phyloP scores from a whole-genome alignment of 2,113 vertebrate species.

The Rafetus swinhoei region DNA sequence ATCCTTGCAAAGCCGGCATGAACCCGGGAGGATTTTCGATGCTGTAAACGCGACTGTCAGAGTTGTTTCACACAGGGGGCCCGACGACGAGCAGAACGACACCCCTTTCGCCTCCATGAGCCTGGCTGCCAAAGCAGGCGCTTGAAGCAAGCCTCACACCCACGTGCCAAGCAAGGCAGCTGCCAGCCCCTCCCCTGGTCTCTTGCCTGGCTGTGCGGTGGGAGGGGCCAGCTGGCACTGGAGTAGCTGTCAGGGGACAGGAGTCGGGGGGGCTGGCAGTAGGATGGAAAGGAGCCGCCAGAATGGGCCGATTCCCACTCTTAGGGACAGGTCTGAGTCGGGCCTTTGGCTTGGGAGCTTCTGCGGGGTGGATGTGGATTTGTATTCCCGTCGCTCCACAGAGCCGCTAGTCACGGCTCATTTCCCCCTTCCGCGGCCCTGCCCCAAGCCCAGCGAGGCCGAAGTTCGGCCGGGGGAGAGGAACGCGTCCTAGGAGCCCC shows the following conservation, averaged over 20 bases:
- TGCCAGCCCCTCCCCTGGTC: neutral
- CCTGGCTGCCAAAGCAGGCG: neutral
- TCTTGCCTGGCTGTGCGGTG: neutral
- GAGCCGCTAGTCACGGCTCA: neutral
- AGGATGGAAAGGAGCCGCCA: neutral
- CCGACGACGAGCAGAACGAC: neutral
- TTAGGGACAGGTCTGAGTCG: neutral
- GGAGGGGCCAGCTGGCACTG: neutral
- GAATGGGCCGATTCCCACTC: too few species aligned
- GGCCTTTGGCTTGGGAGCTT: neutral
- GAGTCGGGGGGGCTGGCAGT: too few species aligned
- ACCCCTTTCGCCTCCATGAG: neutral
- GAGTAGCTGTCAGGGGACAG: neutral
- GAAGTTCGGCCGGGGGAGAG: neutral
- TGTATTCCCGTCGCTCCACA: too few species aligned
- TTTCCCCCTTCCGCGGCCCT: neutral
- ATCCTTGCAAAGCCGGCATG: neutral
- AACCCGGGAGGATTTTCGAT: neutral
- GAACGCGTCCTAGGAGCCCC: neutral
- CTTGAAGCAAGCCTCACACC: neutral
- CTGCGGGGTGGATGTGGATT: neutral
- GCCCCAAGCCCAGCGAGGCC: neutral
- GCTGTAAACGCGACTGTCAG: neutral
- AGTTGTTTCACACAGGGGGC: neutral
- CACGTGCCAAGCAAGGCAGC: neutral